phyloP scores from a whole-genome alignment of 2,888 invertebrate genomes.

The Diogma glabrata region DNA sequence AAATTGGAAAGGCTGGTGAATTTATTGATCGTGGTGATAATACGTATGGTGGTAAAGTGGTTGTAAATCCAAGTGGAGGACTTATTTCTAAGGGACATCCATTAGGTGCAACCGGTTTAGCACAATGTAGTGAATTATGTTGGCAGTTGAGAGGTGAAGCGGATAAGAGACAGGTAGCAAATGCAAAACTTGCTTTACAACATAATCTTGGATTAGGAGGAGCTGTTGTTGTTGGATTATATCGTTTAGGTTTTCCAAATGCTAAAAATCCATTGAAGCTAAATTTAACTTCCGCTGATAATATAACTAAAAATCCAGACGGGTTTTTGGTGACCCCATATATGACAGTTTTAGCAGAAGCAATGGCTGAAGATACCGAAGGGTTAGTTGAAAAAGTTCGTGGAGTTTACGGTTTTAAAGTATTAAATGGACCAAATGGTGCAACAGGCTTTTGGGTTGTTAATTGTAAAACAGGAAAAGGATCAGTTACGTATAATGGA shows the following conservation, averaged over 20 bases:
- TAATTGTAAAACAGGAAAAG: conserved; percentile 81
- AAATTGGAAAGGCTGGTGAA: conserved; percentile 79
- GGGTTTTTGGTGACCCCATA: conserved; percentile 71
- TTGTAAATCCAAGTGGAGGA: conserved; percentile 99
- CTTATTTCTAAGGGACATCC: conserved; percentile 98
- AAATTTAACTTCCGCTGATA: conserved; percentile 25
- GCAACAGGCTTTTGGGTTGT: conserved; percentile 77
- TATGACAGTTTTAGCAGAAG: conserved; percentile 68
- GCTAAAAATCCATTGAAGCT: conserved; percentile 34
- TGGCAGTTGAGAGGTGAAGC: conserved; percentile 80
- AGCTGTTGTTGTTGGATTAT: conserved; percentile 84
- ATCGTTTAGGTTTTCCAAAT: conserved; percentile 71
- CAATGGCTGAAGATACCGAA: conserved; percentile 69
- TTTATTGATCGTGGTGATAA: conserved; percentile 90
- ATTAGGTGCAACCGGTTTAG: conserved; percentile 85
- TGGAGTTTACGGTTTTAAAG: conserved; percentile 82
- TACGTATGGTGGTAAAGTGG: conserved; percentile 92
- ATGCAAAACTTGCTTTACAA: conserved; percentile 77
- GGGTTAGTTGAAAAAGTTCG: conserved; percentile 74
- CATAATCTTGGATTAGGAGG: conserved; percentile 96
- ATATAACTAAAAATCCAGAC: too few relatives aligned
- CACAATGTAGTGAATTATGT: conserved; percentile 79
- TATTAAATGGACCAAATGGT: conserved; percentile 67
- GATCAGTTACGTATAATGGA: conserved; percentile 71
- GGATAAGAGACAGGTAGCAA: conserved; percentile 53